phyloP scores from a whole-genome alignment of 2,888 invertebrate species.

The Spodoptera exigua region DNA sequence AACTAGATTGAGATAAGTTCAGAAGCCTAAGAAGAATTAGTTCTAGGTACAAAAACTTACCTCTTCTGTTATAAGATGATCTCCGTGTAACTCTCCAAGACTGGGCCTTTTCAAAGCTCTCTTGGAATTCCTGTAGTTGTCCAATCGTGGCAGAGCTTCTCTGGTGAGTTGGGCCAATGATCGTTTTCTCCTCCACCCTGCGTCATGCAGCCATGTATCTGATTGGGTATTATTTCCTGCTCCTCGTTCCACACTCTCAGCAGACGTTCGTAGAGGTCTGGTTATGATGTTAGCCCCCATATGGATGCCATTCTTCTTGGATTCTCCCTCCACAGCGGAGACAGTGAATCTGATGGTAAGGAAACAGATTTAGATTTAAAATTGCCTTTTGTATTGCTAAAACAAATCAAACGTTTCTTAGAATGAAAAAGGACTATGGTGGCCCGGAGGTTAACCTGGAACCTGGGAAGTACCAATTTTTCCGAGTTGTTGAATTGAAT shows the following conservation, averaged over 20 bases:
- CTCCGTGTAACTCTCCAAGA: constrained; percentile 94
- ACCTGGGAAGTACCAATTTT: too few relatives aligned
- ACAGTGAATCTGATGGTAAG: constrained; percentile 76
- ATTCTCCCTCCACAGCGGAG: constrained; percentile 78
- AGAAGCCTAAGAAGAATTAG: too few relatives aligned
- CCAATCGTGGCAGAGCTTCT: constrained; percentile 94
- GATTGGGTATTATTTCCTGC: constrained; percentile 64
- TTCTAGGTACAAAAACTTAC: too few relatives aligned
- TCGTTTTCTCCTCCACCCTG: constrained; percentile 86
- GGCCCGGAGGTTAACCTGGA: too few relatives aligned
- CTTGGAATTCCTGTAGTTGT: constrained; percentile 94
- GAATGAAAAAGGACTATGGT: too few relatives aligned
- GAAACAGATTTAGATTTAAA: neutral
- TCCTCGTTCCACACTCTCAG: constrained; percentile 74
- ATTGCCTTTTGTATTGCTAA: too few relatives aligned
- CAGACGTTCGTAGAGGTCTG: constrained; percentile 77
- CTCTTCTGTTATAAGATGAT: constrained; percentile 84
- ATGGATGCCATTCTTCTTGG: constrained; percentile 84
- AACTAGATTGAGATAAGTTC: too few relatives aligned
- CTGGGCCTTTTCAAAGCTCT: constrained; percentile 94
- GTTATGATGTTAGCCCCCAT: constrained; percentile 84
- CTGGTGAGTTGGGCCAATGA: constrained; percentile 92
- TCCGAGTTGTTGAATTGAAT: too few relatives aligned
- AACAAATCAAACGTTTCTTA: too few relatives aligned
- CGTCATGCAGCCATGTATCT: constrained; percentile 85